A percentile compares a stretch with the other conserved stretches of the same genome.
Conservation (phyloP, 1,140 invertebrate genomes). For the Agrypnia vestita region DNA sequence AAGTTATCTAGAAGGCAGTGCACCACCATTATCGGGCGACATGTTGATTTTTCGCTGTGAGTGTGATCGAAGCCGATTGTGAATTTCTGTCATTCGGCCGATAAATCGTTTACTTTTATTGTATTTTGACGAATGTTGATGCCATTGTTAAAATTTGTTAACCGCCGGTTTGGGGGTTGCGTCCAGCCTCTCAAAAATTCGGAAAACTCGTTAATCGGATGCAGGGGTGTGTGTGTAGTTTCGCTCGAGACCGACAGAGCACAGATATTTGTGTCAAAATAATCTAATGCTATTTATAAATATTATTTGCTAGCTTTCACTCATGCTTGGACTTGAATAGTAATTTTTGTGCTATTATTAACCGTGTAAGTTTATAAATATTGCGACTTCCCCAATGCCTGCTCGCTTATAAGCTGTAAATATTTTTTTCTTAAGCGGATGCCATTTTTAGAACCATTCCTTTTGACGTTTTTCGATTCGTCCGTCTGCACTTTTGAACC, state of each 20-base stretch:
- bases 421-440: conserved; percentile 63
- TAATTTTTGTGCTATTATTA: conserved; percentile 73
- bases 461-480: conserved; percentile 51
- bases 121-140: conserved; percentile 23
- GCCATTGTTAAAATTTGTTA: conserved; percentile 17
- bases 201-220: conserved; percentile 62
- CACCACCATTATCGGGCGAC: conserved; percentile 65
- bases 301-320: conserved; percentile 74
- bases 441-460: conserved; percentile 67
- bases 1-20: conserved; percentile 52
- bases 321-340: conserved; percentile 73
- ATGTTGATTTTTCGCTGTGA: conserved; percentile 73
- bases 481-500: conserved; percentile 34
- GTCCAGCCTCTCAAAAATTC: conserved; percentile 37
- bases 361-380: conserved; percentile 73
- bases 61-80: conserved; percentile 73
- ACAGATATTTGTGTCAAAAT: conserved; percentile 71
- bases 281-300: conserved; percentile 74
- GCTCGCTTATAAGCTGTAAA: conserved; percentile 57
- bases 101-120: conserved; percentile 27
- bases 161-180: conserved; percentile 19
- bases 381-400: conserved; percentile 68
- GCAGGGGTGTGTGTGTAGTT: conserved; percentile 72
- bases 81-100: conserved; percentile 70
- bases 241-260: conserved; percentile 67